Evolutionary conservation across 2,888 invertebrate genomes (phyloP), one percentile per base, ranked within the genome.

Genomic region (Acleris literana): DNA sequence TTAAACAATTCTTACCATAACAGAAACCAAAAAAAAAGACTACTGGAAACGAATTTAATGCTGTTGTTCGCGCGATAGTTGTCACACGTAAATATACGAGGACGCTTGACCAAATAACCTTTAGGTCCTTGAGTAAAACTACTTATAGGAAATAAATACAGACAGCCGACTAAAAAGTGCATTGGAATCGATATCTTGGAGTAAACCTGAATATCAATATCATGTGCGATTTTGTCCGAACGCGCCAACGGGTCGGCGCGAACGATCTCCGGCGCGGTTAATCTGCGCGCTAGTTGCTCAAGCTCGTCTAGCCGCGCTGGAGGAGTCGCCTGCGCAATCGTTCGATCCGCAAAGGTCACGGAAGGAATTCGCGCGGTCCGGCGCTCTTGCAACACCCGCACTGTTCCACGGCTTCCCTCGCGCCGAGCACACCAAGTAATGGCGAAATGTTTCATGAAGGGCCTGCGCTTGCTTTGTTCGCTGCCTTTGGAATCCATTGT

Each of bases 361-460:
- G 88, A 86, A 91, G 91, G 92, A 90, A 92, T 92, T 91, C 82
- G 90, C 91, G 90, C 91, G 81, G 91, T 90, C 91, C 91, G 83
- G 88, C 82, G 75, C 71, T 75, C 83, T 90, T 90, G 85, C 91
- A 81, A 89, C 90, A 90, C 87, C 73, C 72, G 55, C 68, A 59
- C 62, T 64, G 57, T 54, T 62, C 67, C 58, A 66, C 68, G 64
- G 63, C 59, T 64, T 57, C 64, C 63, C 58, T 63, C 54, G 55
- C 57, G 59, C 46, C 59, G 64, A 49, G 59, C 59, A 68, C 51
- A 51, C 51, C 51, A 56, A 48, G 55, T 62, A 66, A 53, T 66
- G 66, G 66, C 66, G 66, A 66, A 66, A 66, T 46, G 52, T 66
- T 66, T 62, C 63, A 63, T 64, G 63, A 64, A 60, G 64, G 68